phyloP scores from a whole-genome alignment of 2,888 invertebrate species.

The Galerucella nymphaeae region DNA sequence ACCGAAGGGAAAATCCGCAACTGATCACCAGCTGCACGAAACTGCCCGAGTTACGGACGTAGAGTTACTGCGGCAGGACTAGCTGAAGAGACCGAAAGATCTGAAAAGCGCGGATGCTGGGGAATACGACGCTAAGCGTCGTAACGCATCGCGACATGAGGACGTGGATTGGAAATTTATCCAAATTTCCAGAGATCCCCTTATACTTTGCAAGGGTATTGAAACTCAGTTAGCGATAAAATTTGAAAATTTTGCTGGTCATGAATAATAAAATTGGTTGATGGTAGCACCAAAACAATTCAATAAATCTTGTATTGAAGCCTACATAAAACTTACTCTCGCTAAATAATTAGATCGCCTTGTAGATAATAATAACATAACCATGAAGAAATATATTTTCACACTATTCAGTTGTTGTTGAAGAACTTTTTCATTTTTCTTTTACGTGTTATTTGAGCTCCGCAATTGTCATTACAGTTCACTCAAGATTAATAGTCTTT shows the following conservation, averaged over 20 bases:
- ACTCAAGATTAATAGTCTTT: no score
- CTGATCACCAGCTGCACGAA: slow-evolving; percentile 1
- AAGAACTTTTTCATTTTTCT: no score
- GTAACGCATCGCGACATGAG: background rate
- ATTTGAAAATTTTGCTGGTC: background rate
- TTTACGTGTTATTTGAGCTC: no score
- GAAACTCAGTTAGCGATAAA: background rate
- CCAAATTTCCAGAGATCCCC: background rate
- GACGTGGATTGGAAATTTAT: slow-evolving; percentile 4
- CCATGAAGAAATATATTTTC: no score
- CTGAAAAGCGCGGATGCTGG: slow-evolving; percentile 15
- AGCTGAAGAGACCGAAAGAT: slow-evolving; percentile 16
- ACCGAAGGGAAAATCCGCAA: background rate
- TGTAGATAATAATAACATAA: no score
- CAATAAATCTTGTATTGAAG: no score
- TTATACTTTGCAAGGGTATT: background rate
- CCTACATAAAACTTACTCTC: no score
- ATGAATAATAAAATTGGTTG: background rate
- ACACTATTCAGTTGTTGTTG: no score
- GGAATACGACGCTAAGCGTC: slow-evolving; percentile 6
- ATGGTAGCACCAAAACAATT: no score
- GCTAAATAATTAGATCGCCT: no score
- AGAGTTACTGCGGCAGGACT: slow-evolving; percentile 24
- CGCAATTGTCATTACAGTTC: no score
- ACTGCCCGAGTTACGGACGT: slow-evolving; percentile 7